Evolutionary conservation across 2,888 invertebrate genomes (phyloP), one percentile per base, ranked within the genome.

Genomic region (Scotopteryx bipunctaria): DNA sequence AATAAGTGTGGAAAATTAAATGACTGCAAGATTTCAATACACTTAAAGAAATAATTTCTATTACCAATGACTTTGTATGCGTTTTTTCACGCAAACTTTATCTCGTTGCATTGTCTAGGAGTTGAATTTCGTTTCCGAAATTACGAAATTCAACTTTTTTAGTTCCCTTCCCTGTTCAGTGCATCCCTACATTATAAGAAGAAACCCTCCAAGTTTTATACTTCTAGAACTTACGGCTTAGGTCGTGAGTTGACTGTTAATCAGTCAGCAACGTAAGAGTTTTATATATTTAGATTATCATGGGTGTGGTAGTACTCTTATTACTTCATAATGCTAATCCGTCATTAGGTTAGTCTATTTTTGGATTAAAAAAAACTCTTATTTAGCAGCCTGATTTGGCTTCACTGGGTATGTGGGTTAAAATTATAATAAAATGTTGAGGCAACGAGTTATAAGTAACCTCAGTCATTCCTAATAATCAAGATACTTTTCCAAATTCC

Each of bases 291-390:
- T n/a, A n/a, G n/a, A 41, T 31, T 29, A 29, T 25, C 33, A 21
- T 14, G 45, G 44, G 43, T 17, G 54, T 31, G 54, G 38, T 47
- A 37, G 6, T 19, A 17, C 25, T 15, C 3, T 3, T 33, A 42
- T 47, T 42, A 23, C 46, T 32, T 23, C 41, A 47, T 52, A 52
- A 52, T 47, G 52, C 38, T 53, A 38, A 43, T 47, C 47, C 14
- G 14, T 19, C 42, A 47, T 53, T 43, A 43, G 36, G 15, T 36
- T 42, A 41, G 42, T 21, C 31, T 36, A 21, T 43, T 43, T 47
- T 43, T 53, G 53, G 38, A 21, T 47, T n/a, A n/a, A n/a, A 38
- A 47, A 52, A 53, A 47, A 37, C 40, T 17, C 42, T 49, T 49
- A 49, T 43, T 42, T 27, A 47, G 38, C 23, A 25, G 19, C 8